These are phyloP conservation scores for Mixornis gularis DNA, from an alignment of 2,113 vertebrate species.

Conservation along the genomic window DNA sequence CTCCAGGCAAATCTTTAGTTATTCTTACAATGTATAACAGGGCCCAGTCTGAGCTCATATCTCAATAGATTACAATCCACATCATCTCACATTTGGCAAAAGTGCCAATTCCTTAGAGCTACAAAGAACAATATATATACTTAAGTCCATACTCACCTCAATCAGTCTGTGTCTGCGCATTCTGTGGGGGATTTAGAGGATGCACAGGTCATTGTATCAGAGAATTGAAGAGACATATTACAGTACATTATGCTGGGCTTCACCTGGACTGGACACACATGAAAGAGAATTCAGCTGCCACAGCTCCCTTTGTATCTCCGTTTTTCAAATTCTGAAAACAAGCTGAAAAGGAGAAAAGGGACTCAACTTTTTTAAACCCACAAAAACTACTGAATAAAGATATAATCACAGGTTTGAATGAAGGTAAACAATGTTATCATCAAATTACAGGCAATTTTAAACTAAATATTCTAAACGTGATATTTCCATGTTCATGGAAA, in stretches of 20 bases:
- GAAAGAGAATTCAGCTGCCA: constrained; percentile 59
- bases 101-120: constrained; percentile 28
- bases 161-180: constrained; percentile 32
- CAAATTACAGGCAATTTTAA: constrained; percentile 17
- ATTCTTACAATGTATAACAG: constrained; percentile 10
- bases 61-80: constrained; percentile 48
- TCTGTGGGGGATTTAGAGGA: constrained; percentile 60
- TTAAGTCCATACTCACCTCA: constrained; percentile 50
- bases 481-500: background rate
- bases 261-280: constrained; percentile 57
- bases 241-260: constrained; percentile 52
- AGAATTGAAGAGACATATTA: constrained; percentile 55
- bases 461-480: background rate
- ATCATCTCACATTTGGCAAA: constrained; percentile 33
- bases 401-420: background rate
- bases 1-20: constrained; percentile 33
- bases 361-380: constrained; percentile 33
- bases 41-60: background rate
- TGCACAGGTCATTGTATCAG: constrained; percentile 58
- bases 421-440: constrained; percentile 16
- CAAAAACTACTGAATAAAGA: constrained; percentile 19
- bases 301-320: constrained; percentile 38
- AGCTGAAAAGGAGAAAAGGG: constrained; percentile 34
- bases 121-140: constrained; percentile 51
- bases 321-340: constrained; percentile 62